Conservation (phyloP, 2,797 vertebrate species). For the Gymnoscopelus microlampas region DNA sequence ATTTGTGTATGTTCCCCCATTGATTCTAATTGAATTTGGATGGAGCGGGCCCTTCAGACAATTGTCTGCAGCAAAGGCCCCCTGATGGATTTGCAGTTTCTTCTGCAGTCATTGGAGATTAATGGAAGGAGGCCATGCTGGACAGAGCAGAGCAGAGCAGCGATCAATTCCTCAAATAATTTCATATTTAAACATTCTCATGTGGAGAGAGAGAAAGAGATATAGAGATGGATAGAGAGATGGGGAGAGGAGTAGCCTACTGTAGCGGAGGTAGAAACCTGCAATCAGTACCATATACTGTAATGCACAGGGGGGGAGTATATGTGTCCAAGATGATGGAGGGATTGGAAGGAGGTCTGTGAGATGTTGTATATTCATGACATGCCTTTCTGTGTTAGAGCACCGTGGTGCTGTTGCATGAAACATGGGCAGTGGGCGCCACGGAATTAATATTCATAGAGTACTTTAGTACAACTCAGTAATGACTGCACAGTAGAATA, state of each 20-base stretch:
- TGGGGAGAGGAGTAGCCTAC: conserved; percentile 2
- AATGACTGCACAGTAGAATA: not conserved
- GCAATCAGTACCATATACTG: not conserved
- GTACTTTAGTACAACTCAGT: not conserved
- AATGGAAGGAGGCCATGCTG: conserved; percentile 75
- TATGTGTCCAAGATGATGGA: conserved; percentile 27
- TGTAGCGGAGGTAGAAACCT: not conserved
- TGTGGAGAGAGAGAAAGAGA: conserved; percentile 41
- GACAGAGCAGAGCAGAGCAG: conserved; percentile 66
- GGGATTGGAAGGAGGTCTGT: conserved; percentile 14
- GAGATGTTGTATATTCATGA: conserved; percentile 34
- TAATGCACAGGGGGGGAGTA: not conserved
- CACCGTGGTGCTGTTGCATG: conserved; percentile 6
- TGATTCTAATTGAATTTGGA: conserved; percentile 86
- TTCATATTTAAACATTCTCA: conserved; percentile 80
- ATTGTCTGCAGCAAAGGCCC: conserved; percentile 79
- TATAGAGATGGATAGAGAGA: conserved; percentile 33
- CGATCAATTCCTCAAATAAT: conserved; percentile 78
- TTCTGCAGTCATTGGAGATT: conserved; percentile 78
- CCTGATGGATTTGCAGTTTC: conserved; percentile 82
- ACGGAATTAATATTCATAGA: conserved; percentile 23
- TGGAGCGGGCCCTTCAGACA: conserved; percentile 81
- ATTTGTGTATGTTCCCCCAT: conserved; percentile 76
- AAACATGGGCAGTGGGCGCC: conserved; percentile 21
- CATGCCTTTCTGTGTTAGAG: conserved; percentile 14